These are phyloP conservation scores for Caenorhabditis drosophilae DNA, from an alignment of 2,888 invertebrate species.

Conservation along the genomic window DNA sequence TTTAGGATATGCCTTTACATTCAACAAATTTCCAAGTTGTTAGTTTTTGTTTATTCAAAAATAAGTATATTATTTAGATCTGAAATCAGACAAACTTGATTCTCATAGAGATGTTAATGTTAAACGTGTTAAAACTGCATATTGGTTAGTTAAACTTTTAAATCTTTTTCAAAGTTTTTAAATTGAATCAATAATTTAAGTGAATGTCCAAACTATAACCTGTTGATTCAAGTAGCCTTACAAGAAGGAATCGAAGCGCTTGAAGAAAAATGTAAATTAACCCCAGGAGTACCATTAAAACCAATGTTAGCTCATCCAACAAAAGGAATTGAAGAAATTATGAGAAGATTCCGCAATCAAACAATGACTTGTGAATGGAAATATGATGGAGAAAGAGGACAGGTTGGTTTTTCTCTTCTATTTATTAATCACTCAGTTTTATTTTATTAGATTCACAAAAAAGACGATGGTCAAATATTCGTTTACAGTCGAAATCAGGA, in stretches of 20 bases:
- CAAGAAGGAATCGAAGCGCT: slow-evolving; percentile 80
- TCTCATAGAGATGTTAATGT: slow-evolving; percentile 24
- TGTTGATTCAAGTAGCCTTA: slow-evolving; percentile 81
- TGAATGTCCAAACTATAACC: slow-evolving; percentile 92
- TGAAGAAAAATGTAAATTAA: slow-evolving; percentile 82
- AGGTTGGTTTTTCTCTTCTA: too few species aligned
- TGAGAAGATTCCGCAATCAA: slow-evolving; percentile 77
- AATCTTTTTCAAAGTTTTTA: slow-evolving; percentile 4
- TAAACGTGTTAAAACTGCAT: slow-evolving; percentile 35
- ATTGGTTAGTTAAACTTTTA: slow-evolving; percentile 17
- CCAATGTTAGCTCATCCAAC: slow-evolving; percentile 99
- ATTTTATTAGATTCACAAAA: slow-evolving; percentile 83
- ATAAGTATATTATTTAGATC: background rate
- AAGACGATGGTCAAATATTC: slow-evolving; percentile 77
- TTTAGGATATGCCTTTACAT: slow-evolving; percentile 79
- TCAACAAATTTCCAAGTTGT: background rate
- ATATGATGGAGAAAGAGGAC: slow-evolving; percentile 98
- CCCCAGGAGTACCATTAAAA: slow-evolving; percentile 86
- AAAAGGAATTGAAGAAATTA: slow-evolving; percentile 78
- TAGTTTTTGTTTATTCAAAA: background rate
- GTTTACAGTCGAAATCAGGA: slow-evolving; percentile 96
- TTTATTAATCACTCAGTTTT: too few species aligned
- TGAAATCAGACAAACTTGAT: slow-evolving; percentile 22
- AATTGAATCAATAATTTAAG: slow-evolving; percentile 71
- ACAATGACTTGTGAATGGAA: slow-evolving; percentile 98